Conservation (phyloP, 2,113 vertebrate species). For the Strigops habroptila region DNA sequence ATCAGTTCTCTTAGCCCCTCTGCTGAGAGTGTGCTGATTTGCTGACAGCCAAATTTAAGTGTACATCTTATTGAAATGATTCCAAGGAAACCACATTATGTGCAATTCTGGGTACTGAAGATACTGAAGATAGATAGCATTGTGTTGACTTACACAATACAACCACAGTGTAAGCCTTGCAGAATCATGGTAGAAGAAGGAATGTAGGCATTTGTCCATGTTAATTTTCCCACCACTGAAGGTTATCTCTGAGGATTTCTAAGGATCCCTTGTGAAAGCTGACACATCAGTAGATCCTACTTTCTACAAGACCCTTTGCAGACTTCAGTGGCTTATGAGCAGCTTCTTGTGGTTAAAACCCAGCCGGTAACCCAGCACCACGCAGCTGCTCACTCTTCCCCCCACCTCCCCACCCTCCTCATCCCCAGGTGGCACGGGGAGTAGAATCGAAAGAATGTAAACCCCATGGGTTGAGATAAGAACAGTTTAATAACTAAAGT, state of each 20-base stretch:
- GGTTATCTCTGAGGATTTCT: not conserved
- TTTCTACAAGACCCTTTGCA: not conserved
- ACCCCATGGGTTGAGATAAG: not conserved
- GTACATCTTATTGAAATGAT: not conserved
- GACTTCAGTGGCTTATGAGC: not conserved
- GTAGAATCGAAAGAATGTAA: not conserved
- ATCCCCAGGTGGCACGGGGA: not conserved
- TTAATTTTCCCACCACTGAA: not conserved
- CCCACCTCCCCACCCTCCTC: not conserved
- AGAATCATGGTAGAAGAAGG: not conserved
- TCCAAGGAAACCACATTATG: not conserved
- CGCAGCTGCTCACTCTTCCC: not conserved
- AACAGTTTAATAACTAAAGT: not conserved
- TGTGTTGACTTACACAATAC: not conserved
- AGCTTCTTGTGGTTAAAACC: not conserved
- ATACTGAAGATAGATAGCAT: not conserved
- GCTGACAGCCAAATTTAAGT: not conserved
- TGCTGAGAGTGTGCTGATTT: not conserved
- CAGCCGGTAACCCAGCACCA: not conserved
- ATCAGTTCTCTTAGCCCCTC: not conserved
- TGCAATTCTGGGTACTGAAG: not conserved
- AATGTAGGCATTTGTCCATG: not conserved
- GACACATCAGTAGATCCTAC: not conserved
- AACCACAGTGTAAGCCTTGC: not conserved
- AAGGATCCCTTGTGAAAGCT: not conserved